Percentiles rank a stretch among this genome's conserved stretches.
phyloP scores from a whole-genome alignment of 1,140 invertebrate genomes.

The Phthorimaea operculella region DNA sequence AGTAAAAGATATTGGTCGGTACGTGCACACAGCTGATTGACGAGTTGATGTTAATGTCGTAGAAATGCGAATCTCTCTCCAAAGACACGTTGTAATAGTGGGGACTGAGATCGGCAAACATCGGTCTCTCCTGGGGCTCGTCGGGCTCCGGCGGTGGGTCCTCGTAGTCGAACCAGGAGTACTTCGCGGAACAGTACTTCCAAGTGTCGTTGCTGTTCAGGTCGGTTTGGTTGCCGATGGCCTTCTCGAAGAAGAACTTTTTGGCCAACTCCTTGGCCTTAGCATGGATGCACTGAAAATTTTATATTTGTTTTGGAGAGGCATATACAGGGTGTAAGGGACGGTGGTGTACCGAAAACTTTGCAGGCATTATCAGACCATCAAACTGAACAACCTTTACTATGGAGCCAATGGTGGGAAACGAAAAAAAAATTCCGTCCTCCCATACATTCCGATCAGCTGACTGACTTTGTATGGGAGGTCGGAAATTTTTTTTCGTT shows the following conservation, averaged over 20 bases:
- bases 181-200: conserved; percentile 79
- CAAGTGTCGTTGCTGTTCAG: neutral
- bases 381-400: too few relatives aligned
- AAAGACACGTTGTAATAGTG: conserved; percentile 71
- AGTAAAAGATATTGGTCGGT: conserved; percentile 93
- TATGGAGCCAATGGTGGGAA: too few relatives aligned
- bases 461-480: too few relatives aligned
- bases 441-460: too few relatives aligned
- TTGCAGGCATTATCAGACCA: too few relatives aligned
- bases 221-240: neutral
- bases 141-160: conserved; percentile 13
- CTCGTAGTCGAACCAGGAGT: conserved; percentile 65
- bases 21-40: conserved; percentile 90
- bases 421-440: too few relatives aligned
- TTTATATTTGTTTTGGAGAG: neutral
- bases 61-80: conserved; percentile 83
- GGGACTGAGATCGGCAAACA: conserved; percentile 48
- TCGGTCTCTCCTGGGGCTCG: conserved; percentile 18
- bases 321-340: too few relatives aligned
- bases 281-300: conserved; percentile 74
- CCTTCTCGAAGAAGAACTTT: conserved; percentile 66
- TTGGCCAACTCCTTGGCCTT: conserved; percentile 74
- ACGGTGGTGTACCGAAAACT: too few relatives aligned
- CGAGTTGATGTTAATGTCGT: conserved; percentile 85
- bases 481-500: too few relatives aligned